These are phyloP conservation scores for Brenthis daphne DNA, from an alignment of 2,888 invertebrate genomes.

Conservation along the genomic window DNA sequence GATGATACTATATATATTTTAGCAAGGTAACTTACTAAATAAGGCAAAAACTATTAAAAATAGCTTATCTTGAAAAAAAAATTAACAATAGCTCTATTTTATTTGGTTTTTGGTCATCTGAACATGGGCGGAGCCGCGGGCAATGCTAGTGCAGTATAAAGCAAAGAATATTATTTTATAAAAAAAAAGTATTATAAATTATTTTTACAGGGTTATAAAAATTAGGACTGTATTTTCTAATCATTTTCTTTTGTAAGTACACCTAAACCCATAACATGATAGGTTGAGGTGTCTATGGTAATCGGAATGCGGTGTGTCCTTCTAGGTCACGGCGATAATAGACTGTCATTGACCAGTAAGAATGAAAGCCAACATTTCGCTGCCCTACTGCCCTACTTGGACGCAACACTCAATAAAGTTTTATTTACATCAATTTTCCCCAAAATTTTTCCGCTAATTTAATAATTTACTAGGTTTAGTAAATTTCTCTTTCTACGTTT, in stretches of 20 bases:
- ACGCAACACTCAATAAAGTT: slow-evolving; percentile 53
- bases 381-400: slow-evolving; percentile 64
- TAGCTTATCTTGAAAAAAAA: too few species aligned
- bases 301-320: slow-evolving; percentile 69
- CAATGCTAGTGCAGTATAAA: too few species aligned
- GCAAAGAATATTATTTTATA: too few species aligned
- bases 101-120: too few species aligned
- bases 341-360: slow-evolving; percentile 54
- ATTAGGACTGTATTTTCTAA: neutral
- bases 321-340: slow-evolving; percentile 57
- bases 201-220: too few species aligned
- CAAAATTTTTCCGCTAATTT: slow-evolving; percentile 22
- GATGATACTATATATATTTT: too few species aligned
- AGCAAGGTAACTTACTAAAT: too few species aligned
- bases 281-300: slow-evolving; percentile 39
- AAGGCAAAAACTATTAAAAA: too few species aligned
- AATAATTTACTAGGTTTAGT: slow-evolving; percentile 12
- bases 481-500: slow-evolving; percentile 13
- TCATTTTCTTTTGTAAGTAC: neutral
- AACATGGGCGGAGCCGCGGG: too few species aligned
- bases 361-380: slow-evolving; percentile 66
- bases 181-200: too few species aligned
- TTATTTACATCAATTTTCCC: slow-evolving; percentile 52
- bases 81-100: too few species aligned
- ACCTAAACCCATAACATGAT: slow-evolving; percentile 7